These are phyloP conservation scores for Lasiurus borealis DNA, from an alignment of 2,113 vertebrate species.

Conservation along the genomic window DNA sequence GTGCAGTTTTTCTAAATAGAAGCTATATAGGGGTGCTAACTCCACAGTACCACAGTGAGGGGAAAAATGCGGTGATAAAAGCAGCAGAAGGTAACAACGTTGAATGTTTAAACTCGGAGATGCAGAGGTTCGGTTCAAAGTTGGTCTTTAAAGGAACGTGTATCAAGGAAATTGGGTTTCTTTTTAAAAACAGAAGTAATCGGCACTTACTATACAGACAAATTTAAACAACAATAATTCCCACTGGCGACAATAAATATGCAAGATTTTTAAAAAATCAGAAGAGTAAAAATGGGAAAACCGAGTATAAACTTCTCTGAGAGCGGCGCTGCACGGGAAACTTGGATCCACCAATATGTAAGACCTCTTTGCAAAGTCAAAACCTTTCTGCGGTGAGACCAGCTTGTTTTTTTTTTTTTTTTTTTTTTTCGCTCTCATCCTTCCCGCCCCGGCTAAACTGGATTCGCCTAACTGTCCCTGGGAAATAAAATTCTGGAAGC, in stretches of 20 bases:
- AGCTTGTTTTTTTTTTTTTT: not conserved
- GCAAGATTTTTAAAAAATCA: conserved; percentile 69
- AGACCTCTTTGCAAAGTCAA: conserved; percentile 83
- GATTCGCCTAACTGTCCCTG: conserved; percentile 80
- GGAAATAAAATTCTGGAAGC: conserved; percentile 78
- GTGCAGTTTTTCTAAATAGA: conserved; percentile 67
- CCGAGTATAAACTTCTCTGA: conserved; percentile 85
- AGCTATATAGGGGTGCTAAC: not conserved
- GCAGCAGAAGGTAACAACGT: not conserved
- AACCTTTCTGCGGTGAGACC: conserved; percentile 79
- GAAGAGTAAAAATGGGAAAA: conserved; percentile 82
- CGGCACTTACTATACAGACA: not conserved
- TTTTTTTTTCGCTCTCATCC: not conserved
- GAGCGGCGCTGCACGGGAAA: conserved; percentile 81
- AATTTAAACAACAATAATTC: conserved; percentile 52
- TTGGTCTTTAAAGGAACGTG: conserved; percentile 29
- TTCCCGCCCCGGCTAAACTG: conserved; percentile 72
- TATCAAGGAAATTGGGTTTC: conserved; percentile 27
- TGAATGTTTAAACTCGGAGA: not conserved
- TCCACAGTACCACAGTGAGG: not conserved
- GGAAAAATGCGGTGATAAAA: not conserved
- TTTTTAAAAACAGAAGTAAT: conserved; percentile 53
- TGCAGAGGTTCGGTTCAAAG: not conserved
- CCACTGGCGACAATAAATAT: not conserved
- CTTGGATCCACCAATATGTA: conserved; percentile 84